Evolutionary conservation across 2,888 invertebrate genomes (phyloP).

Genomic region (Altica lythri): DNA sequence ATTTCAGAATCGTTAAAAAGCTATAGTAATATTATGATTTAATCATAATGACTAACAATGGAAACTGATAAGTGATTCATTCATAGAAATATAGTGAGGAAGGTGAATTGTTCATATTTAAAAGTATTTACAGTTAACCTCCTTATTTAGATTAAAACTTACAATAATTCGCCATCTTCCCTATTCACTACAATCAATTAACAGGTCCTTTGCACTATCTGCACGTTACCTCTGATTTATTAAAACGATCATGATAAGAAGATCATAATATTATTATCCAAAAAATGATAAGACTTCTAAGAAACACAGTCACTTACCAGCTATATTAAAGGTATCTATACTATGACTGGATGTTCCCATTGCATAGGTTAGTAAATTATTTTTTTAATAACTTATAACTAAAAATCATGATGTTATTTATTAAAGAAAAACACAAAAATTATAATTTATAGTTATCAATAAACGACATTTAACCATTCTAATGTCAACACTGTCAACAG

Average conservation of each 20-base stretch:
- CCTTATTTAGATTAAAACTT: conserved; percentile 5
- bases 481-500: too few species aligned
- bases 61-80: conserved; percentile 11
- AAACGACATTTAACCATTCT: too few species aligned
- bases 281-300: conserved; percentile 7
- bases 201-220: too few species aligned
- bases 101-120: not conserved
- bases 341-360: conserved; percentile 54
- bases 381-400: conserved; percentile 8
- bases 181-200: too few species aligned
- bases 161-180: conserved; percentile 12
- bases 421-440: conserved; percentile 17
- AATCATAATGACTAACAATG: not conserved
- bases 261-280: too few species aligned
- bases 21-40: not conserved
- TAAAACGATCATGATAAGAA: not conserved
- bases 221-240: too few species aligned
- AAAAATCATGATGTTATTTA: conserved; percentile 16
- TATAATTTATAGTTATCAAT: too few species aligned
- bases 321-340: conserved; percentile 52
- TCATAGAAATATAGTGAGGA: not conserved
- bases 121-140: not conserved
- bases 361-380: conserved; percentile 24
- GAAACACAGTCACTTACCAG: conserved; percentile 44
- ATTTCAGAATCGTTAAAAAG: not conserved